Base-by-base conservation (phyloP, 2,888 invertebrate genomes). In the Hymenopus coronatus region DNA sequence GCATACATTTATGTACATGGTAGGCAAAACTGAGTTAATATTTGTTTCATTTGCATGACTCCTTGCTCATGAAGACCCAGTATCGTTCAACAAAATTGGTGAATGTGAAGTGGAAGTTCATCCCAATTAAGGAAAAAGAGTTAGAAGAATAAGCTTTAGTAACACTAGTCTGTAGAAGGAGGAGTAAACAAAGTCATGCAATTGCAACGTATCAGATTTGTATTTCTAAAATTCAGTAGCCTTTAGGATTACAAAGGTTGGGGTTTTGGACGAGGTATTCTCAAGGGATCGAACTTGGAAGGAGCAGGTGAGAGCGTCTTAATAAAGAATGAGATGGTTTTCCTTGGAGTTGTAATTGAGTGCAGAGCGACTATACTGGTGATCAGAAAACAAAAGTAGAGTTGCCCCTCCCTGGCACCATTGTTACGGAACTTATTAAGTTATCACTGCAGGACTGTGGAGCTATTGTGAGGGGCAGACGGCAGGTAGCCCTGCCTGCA, bases 341-440 rank as follows among this genome's bases (percentile, higher is more conserved):
- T 54, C 54, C 54, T 54, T 54, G 54, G 54, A 70, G 54, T 70
- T 70, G 20, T 70, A 70, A 70, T 70, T 70, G 54, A 70, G 54
- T 25, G 54, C 40, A 40, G 40, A 2, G 2, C 54, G 20, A 70
- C 54, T 70, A 25, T 70, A 70, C 54, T 20, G 54, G 54, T 70
- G 54, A 70, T 70, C 54, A 70, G 81, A 85, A 86, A 88, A 88
- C 84, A 88, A 89, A 90, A 88, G 88, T 88, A 88, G 87, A 88
- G 28, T 40, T 88, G 83, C 82, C 40, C 87, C 87, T 82, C 87
- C 87, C 87, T 87, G 46, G 54, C 81, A 89, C 90, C 46, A 90
- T 90, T 90, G 90, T 90, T 89, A 46, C 90, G 83, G 82, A 87
- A 90, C 87, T 90, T 90, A 90, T 90, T 89, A 89, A 90, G 90